Percentiles rank a stretch among this genome's conserved stretches.
Evolutionary conservation across 2,888 invertebrate genomes (phyloP).

Genomic region (Rosalia funebris): DNA sequence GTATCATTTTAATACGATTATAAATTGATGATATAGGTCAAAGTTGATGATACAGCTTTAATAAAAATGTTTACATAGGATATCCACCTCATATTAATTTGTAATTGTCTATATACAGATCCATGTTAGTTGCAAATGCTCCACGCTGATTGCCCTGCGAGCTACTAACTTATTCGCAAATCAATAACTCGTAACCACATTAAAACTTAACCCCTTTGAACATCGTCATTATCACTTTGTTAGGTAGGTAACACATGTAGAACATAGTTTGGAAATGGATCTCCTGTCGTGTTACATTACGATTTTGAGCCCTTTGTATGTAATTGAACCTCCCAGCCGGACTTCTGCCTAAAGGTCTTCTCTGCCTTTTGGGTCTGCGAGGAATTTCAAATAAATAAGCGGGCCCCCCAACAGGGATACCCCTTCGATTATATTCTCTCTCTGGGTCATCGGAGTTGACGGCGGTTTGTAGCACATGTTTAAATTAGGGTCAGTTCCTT

Average conservation of each 20-base stretch:
- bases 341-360: conserved; percentile 2
- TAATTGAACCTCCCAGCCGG: conserved; percentile 31
- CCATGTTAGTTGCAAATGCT: no score
- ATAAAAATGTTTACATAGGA: no score
- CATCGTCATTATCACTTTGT: conserved; percentile 38
- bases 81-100: no score
- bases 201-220: conserved; percentile 19
- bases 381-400: conserved; percentile 22
- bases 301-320: conserved; percentile 37
- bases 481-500: conserved; percentile 16
- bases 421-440: conserved; percentile 22
- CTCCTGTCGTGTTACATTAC: conserved; percentile 37
- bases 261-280: conserved; percentile 34
- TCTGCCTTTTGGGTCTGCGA: conserved; percentile 11
- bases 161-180: not conserved
- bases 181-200: conserved; percentile 12
- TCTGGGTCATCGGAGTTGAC: conserved; percentile 9
- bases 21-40: no score
- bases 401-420: conserved; percentile 12
- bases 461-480: conserved; percentile 18
- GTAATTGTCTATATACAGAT: no score
- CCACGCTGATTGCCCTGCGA: not conserved
- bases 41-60: no score
- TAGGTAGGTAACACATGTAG: conserved; percentile 35
- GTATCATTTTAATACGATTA: no score